Percentiles rank a stretch among this genome's conserved stretches.
Conservation (phyloP, 2,888 invertebrate genomes). For the Morpho deidamia region DNA sequence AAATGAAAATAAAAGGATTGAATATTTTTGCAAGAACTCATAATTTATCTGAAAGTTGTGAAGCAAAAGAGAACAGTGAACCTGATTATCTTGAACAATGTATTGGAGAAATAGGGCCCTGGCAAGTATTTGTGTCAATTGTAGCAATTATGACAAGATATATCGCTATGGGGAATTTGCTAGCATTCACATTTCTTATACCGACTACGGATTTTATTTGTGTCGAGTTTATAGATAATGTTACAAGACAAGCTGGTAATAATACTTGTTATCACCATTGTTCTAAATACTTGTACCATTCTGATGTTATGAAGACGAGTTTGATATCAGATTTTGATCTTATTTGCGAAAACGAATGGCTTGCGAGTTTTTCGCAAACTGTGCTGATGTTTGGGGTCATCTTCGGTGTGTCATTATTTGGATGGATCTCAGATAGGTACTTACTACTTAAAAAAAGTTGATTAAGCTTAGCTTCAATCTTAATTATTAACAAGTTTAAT, state of each 20-base stretch:
- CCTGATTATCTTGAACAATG: conserved; percentile 47
- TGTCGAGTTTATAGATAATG: conserved; percentile 30
- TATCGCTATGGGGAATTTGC: conserved; percentile 38
- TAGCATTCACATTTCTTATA: conserved; percentile 43
- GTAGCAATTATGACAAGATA: conserved; percentile 32
- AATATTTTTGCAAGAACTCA: neutral
- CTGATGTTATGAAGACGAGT: conserved; percentile 35
- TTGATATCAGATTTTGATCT: conserved; percentile 43
- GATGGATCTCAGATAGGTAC: conserved; percentile 57
- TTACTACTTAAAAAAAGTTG: neutral
- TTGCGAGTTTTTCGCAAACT: conserved; percentile 46
- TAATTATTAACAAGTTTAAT: neutral
- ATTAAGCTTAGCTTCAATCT: neutral
- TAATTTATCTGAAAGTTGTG: neutral
- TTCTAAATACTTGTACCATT: conserved; percentile 36
- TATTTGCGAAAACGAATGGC: conserved; percentile 46
- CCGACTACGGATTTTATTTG: conserved; percentile 43
- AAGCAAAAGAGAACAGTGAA: conserved; percentile 22
- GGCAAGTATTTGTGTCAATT: conserved; percentile 37
- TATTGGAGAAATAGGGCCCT: conserved; percentile 45
- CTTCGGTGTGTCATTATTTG: conserved; percentile 39
- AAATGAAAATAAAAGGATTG: neutral
- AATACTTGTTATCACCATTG: conserved; percentile 47
- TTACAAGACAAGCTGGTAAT: conserved; percentile 27
- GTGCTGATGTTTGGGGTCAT: conserved; percentile 46